Evolutionary conservation across 2,113 vertebrate genomes (phyloP).

Genomic region (Zosterops lateralis): DNA sequence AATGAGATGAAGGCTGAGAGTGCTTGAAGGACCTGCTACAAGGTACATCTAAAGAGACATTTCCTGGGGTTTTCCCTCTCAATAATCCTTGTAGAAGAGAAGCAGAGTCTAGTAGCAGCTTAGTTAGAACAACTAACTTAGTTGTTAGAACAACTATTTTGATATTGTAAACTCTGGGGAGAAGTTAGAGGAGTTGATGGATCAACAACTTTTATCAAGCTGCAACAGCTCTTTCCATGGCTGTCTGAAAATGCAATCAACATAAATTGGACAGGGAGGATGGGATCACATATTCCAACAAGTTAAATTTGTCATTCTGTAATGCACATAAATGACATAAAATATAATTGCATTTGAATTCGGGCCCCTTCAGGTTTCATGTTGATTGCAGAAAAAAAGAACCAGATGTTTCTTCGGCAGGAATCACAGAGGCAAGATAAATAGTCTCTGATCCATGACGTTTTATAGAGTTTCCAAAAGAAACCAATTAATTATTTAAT

Average conservation of each 20-base stretch:
- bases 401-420: slow-evolving; percentile 75
- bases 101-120: slow-evolving; percentile 40
- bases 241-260: slow-evolving; percentile 73
- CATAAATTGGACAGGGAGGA: slow-evolving; percentile 68
- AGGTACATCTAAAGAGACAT: slow-evolving; percentile 52
- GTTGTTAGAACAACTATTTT: slow-evolving; percentile 54
- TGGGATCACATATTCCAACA: slow-evolving; percentile 76
- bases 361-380: slow-evolving; percentile 70
- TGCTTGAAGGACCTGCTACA: slow-evolving; percentile 25
- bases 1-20: slow-evolving; percentile 59
- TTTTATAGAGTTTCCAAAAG: slow-evolving; percentile 71
- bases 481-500: slow-evolving; percentile 76
- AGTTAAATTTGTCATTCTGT: slow-evolving; percentile 75
- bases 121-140: slow-evolving; percentile 50
- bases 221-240: slow-evolving; percentile 68
- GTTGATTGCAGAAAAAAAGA: slow-evolving; percentile 79
- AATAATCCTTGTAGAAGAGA: slow-evolving; percentile 62
- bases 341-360: slow-evolving; percentile 78
- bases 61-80: slow-evolving; percentile 60
- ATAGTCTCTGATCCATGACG: slow-evolving; percentile 65
- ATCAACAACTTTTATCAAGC: slow-evolving; percentile 75
- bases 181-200: slow-evolving; percentile 70
- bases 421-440: slow-evolving; percentile 69
- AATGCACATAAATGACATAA: slow-evolving; percentile 75
- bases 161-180: slow-evolving; percentile 66